Conservation (phyloP, 2,113 vertebrate species). For the Apteryx owenii region DNA sequence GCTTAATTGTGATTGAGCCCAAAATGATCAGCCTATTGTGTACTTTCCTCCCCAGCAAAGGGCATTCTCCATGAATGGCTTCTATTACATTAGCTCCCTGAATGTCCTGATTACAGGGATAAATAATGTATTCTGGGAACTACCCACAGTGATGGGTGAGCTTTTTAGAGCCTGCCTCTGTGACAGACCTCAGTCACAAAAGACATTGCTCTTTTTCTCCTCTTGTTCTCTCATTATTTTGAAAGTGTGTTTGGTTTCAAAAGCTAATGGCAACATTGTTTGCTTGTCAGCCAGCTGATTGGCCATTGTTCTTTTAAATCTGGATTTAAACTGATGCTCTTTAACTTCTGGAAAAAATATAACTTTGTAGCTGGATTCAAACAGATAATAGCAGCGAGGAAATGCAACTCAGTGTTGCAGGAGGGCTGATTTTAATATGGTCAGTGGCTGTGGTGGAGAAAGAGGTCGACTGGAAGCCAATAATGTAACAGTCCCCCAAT, state of each 20-base stretch:
- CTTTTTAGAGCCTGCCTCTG: neutral
- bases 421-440: neutral
- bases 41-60: neutral
- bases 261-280: neutral
- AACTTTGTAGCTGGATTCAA: neutral
- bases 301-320: slow-evolving; percentile 34
- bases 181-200: neutral
- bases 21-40: neutral
- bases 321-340: slow-evolving; percentile 12
- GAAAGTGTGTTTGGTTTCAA: slow-evolving; percentile 27
- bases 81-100: neutral
- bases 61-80: neutral
- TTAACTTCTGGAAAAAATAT: slow-evolving; percentile 46
- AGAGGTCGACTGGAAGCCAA: neutral
- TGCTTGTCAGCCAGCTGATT: slow-evolving; percentile 24
- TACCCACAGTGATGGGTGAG: slow-evolving; percentile 15
- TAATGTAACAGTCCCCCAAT: neutral
- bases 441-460: neutral
- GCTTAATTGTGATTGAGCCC: neutral
- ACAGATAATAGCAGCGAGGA: neutral
- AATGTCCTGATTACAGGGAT: neutral
- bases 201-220: neutral
- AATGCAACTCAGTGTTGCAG: neutral
- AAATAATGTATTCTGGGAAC: neutral
- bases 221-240: slow-evolving; percentile 22